Evolutionary conservation across 2,113 vertebrate genomes (phyloP), one percentile per base, ranked within the genome.

Genomic region (Amblyopsis rosae): DNA sequence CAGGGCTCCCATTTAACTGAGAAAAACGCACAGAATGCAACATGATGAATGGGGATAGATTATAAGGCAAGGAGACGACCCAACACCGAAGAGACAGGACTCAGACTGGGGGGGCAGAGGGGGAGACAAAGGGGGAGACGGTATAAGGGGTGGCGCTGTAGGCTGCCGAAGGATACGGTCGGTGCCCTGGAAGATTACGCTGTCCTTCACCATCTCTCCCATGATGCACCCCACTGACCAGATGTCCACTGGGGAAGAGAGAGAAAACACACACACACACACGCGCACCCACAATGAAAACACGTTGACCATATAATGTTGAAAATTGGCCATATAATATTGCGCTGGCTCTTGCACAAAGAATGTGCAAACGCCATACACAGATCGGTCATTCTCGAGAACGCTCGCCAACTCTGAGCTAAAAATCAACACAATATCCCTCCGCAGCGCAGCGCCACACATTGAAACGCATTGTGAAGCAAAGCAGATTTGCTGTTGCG

Each of bases 141-240:
- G 6, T 41, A 54, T 7, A 15, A 13, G 6, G 9, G 51, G 46
- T 3, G 3, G 41, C 49, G 11, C 55, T 13, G 4, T 6, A 45
- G 6, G 4, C 26, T 6, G 33, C 89, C 87, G 90, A 94, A 97
- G 96, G 97, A 98, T 98, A 98, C 97, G 96, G 92, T 98, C 97
- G 83, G 97, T 98, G 90, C 96, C 97, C 93, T 98, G 97, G 94
- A 98, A 98, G 93, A 98, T 96, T 90, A 98, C 97, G 91, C 95
- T 93, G 92, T 96, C 97, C 93, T 98, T 98, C 89, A 98, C 95
- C 97, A 98, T 97, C 92, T 98, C 97, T 89, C 97, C 97, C 97
- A 98, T 98, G 94, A 98, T 98, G 92, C 97, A 98, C 85, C 97
- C 97, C 88, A 98, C 96, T 90, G 97, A 98, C 97, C 97, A 98